These are phyloP conservation scores for Minunthozetes semirufus DNA, from an alignment of 2,888 invertebrate species.

Conservation along the genomic window DNA sequence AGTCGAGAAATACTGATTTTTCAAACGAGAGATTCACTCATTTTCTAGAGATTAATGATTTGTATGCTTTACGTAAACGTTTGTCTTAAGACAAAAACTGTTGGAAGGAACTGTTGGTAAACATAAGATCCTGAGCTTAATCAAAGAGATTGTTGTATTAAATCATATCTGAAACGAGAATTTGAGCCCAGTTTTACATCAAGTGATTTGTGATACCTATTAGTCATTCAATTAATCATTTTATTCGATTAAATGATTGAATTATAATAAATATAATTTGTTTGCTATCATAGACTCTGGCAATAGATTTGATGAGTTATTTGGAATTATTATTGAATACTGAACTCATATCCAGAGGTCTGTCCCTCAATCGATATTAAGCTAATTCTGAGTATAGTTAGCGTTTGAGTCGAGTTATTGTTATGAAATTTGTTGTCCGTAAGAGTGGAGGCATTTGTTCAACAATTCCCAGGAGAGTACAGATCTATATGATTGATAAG, in stretches of 20 bases:
- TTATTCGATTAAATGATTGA: not conserved
- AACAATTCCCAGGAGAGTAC: not conserved
- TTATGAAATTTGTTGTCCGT: slow-evolving; percentile 8
- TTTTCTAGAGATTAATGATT: not conserved
- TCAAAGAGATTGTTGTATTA: too few species aligned
- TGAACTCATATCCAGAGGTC: not conserved
- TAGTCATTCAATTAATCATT: not conserved
- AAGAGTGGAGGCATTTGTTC: not conserved
- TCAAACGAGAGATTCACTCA: not conserved
- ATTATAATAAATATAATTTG: slow-evolving; percentile 5
- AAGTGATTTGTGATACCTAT: not conserved
- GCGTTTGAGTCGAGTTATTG: slow-evolving; percentile 8
- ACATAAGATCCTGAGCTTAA: too few species aligned
- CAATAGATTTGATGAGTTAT: not conserved
- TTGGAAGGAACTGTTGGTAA: not conserved
- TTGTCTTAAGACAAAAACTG: not conserved
- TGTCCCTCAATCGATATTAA: not conserved
- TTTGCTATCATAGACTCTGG: not conserved
- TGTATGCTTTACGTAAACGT: not conserved
- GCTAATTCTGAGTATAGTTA: not conserved
- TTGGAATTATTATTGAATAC: not conserved
- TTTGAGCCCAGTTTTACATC: not conserved
- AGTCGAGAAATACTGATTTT: too few species aligned
- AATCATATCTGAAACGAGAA: not conserved
- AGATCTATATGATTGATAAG: slow-evolving; percentile 8